Conservation (phyloP, 2,888 invertebrate species). For the Tanytarsus gracilentus region DNA sequence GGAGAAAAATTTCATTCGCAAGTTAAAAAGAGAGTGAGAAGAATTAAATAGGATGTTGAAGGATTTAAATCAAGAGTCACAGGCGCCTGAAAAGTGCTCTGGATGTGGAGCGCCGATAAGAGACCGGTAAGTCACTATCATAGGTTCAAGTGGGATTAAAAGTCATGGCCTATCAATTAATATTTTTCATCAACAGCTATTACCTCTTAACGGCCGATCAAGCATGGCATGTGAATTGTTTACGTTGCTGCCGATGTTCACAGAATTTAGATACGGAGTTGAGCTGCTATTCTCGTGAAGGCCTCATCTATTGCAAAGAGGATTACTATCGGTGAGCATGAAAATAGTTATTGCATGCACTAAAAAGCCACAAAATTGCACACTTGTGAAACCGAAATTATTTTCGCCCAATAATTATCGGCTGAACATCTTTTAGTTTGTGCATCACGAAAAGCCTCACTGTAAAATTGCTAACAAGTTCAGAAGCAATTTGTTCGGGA, state of each 20-base stretch:
- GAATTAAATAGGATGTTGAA: constrained; percentile 31
- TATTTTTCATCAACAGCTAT: constrained; percentile 42
- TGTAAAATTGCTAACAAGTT: constrained; percentile 6
- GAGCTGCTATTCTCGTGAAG: constrained; percentile 82
- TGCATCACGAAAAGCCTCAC: neutral
- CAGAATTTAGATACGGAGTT: constrained; percentile 74
- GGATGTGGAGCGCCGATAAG: constrained; percentile 54
- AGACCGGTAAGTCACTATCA: constrained; percentile 42
- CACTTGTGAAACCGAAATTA: no score
- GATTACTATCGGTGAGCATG: constrained; percentile 78
- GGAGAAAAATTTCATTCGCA: neutral
- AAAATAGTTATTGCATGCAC: neutral
- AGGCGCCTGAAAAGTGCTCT: constrained; percentile 39
- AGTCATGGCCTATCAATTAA: neutral
- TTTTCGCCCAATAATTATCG: neutral
- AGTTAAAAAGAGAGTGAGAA: neutral
- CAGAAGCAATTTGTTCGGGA: constrained; percentile 22
- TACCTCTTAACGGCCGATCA: constrained; percentile 79
- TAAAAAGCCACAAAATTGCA: neutral
- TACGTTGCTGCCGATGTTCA: constrained; percentile 76
- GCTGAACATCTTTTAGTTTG: neutral
- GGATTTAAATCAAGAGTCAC: constrained; percentile 33
- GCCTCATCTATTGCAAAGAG: constrained; percentile 87
- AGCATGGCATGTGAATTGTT: constrained; percentile 81
- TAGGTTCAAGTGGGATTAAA: constrained; percentile 1